Base-by-base conservation (phyloP, 2,888 invertebrate genomes). In the Polyploca ridens region DNA sequence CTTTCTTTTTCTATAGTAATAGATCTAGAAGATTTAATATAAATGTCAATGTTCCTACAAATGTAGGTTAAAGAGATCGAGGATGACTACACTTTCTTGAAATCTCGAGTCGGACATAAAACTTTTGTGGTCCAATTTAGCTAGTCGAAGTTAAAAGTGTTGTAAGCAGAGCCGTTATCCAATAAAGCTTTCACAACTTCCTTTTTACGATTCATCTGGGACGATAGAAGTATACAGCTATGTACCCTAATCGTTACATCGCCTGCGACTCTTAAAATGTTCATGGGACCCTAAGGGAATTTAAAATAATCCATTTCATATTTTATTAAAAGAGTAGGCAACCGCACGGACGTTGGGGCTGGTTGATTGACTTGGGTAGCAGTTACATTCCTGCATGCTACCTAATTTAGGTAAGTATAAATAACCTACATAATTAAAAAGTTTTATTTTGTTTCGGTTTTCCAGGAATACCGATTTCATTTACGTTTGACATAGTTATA, bases 111-210 rank as follows among this genome's bases (percentile, higher is more conserved):
- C 67, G 67, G 74, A 79, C 73, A 76, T 74, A 80, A 82, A 87
- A 86, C 72, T 83, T 83, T 74, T 72, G 68, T 78, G 70, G 72
- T 44, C 65, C 71, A 75, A 84, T 77, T 79, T 77, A 74, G 75
- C 69, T 77, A 69, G 74, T 73, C 67, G 68, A 79, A 85, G 85
- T 86, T 84, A 83, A 84, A 87, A 87, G 80, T 83, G 81, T 76
- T 87, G 83, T 84, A 81, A 84, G 78, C 76, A 76, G 76, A 76
- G 74, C 78, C 76, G 77, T 81, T 86, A 86, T 83, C 83, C 82
- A 84, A 88, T 87, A 88, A 88, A 85, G 85, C 85, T 86, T 82
- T 88, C 80, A 82, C 77, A 84, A 86, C 78, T 89, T 85, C 67
- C 66, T 81, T 77, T 84, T 88, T 83, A 83, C 74, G 77, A 81